Evolutionary conservation across 2,888 invertebrate species (phyloP), one percentile per base, ranked within the genome.

Genomic region (Mesorhabditis belari): DNA sequence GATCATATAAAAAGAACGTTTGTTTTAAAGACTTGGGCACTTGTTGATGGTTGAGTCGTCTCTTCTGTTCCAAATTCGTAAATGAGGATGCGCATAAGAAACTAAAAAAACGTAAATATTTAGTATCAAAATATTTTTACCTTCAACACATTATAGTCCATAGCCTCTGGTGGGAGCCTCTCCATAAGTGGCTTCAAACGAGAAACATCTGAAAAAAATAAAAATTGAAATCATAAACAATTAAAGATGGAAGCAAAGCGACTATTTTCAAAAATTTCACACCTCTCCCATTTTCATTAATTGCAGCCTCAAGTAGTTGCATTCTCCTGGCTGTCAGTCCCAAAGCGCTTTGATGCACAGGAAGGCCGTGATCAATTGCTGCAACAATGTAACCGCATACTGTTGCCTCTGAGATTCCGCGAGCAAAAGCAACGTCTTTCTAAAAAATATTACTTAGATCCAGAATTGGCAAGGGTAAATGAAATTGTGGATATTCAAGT

Each of bases 131-230:
- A 17, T 9, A 35, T n/a, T n/a, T n/a, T 62, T n/a, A 73, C 27
- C 60, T 65, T 64, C 54, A 76, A 35, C 27, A 61, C 65, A 50
- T 71, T 65, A 55, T 71, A 74, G 57, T 69, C 70, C 6, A 67
- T 50, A 3, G 49, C 19, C 9, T 54, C 64, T 5, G 60, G 61
- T 4, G 72, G 71, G 12, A 77, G 59, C 12, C 52, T 51, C 49
- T 76, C 76, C 63, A 72, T 71, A 52, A 73, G 65, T 21, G 75
- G 73, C 27, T 71, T 66, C 53, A 77, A 54, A 5, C 65, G 62
- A 12, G 54, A 35, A 9, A 77, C 61, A 57, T 77, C 77, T 77
- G 50, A 58, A 58, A 56, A 6, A n/a, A 35, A 35, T 35, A 35
- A 35, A 35, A 1, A 35, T 35, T 17, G 12, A 35, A 55, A 12